These are phyloP conservation scores for Bruchidius siliquastri DNA, from an alignment of 2,888 invertebrate genomes.

Conservation along the genomic window DNA sequence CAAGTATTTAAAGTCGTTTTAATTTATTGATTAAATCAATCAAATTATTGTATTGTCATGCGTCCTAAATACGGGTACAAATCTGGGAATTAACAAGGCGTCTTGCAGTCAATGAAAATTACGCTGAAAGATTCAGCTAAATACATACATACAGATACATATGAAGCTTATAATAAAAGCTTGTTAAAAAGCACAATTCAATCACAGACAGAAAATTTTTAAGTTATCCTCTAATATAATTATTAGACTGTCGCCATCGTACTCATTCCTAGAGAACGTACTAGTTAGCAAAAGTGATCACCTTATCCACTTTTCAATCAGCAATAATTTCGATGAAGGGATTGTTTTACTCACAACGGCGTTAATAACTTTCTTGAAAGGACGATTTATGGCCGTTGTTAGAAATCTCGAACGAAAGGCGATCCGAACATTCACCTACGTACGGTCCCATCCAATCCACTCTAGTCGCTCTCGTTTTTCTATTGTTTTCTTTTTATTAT, in stretches of 20 bases:
- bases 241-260: not conserved
- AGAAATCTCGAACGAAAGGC: not conserved
- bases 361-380: not conserved
- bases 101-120: too few relatives aligned
- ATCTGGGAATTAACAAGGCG: too few relatives aligned
- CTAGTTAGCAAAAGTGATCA: not conserved
- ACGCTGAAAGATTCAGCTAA: too few relatives aligned
- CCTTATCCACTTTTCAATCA: not conserved
- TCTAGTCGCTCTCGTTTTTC: not conserved
- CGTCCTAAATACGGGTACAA: too few relatives aligned
- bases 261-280: not conserved
- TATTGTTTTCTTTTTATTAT: not conserved
- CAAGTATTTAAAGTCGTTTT: too few relatives aligned
- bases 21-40: too few relatives aligned
- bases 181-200: too few relatives aligned
- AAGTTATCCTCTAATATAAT: too few relatives aligned
- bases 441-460: not conserved
- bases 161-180: too few relatives aligned
- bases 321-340: not conserved
- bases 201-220: too few relatives aligned
- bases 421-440: not conserved
- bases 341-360: not conserved
- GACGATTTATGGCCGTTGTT: not conserved
- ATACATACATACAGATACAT: too few relatives aligned
- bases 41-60: too few relatives aligned